Evolutionary conservation across 2,888 invertebrate genomes (phyloP).

Genomic region (Gortyna flavago): DNA sequence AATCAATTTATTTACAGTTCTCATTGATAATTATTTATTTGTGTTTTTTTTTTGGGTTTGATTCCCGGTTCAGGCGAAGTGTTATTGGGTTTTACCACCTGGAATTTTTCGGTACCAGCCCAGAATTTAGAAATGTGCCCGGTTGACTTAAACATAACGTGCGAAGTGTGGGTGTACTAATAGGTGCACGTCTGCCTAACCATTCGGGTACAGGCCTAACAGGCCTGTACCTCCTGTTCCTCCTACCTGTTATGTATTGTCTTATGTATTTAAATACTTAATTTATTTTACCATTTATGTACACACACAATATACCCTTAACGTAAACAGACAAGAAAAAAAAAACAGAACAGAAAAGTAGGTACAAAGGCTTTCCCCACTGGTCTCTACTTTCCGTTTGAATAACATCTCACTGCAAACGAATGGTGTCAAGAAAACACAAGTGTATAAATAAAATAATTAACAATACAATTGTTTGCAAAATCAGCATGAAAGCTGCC

Average conservation of each 20-base stretch:
- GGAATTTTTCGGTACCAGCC: background rate
- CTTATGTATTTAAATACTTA: background rate
- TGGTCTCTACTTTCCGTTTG: too few relatives aligned
- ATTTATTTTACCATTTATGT: too few relatives aligned
- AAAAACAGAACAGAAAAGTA: too few relatives aligned
- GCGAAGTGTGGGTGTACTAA: background rate
- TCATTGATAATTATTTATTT: background rate
- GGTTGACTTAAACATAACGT: background rate
- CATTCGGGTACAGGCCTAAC: background rate
- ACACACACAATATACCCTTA: too few relatives aligned
- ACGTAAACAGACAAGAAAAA: too few relatives aligned
- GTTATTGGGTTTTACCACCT: background rate
- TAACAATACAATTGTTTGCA: conserved; percentile 40
- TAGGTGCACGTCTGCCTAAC: background rate
- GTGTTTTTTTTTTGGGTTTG: background rate
- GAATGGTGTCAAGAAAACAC: background rate
- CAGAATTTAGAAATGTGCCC: background rate
- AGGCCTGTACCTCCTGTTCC: too few relatives aligned
- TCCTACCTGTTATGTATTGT: background rate
- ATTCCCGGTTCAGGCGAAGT: background rate
- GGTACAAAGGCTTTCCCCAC: too few relatives aligned
- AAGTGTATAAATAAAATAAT: conserved; percentile 9
- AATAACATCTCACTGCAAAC: background rate
- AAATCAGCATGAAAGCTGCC: conserved; percentile 27
- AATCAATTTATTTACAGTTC: background rate